phyloP scores from a whole-genome alignment of 1,140 invertebrate genomes.

The Sarcophaga bullata region DNA sequence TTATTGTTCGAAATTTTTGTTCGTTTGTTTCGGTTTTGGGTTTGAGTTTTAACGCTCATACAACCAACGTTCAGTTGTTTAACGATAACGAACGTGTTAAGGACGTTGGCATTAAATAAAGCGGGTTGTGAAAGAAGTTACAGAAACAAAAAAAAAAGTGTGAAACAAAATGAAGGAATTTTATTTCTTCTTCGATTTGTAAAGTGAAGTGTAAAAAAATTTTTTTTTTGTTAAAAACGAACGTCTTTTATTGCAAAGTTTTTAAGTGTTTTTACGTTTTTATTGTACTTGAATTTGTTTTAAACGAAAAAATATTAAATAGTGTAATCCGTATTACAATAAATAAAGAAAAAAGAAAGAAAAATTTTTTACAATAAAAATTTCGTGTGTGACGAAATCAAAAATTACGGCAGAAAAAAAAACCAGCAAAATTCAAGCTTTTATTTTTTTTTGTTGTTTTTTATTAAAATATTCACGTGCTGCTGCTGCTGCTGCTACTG shows the following conservation, averaged over 20 bases:
- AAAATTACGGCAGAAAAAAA: background rate
- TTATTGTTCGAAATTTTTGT: conserved; percentile 11
- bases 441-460: background rate
- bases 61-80: conserved; percentile 27
- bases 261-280: background rate
- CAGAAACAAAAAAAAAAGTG: conserved; percentile 8
- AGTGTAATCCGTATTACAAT: too few species aligned
- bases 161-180: background rate
- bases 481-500: background rate
- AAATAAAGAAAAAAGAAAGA: too few species aligned
- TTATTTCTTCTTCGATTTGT: too few species aligned
- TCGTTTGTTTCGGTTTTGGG: background rate
- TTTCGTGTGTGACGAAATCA: background rate
- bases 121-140: conserved; percentile 9
- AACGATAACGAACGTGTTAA: conserved; percentile 41
- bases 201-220: too few species aligned
- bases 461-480: background rate
- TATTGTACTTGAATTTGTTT: background rate
- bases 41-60: conserved; percentile 33
- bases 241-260: too few species aligned
- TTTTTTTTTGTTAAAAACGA: too few species aligned
- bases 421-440: background rate
- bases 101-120: conserved; percentile 1
- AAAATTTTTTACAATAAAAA: too few species aligned
- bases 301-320: too few species aligned